phyloP scores from a whole-genome alignment of 2,113 vertebrate species.

The Corythoichthys intestinalis region DNA sequence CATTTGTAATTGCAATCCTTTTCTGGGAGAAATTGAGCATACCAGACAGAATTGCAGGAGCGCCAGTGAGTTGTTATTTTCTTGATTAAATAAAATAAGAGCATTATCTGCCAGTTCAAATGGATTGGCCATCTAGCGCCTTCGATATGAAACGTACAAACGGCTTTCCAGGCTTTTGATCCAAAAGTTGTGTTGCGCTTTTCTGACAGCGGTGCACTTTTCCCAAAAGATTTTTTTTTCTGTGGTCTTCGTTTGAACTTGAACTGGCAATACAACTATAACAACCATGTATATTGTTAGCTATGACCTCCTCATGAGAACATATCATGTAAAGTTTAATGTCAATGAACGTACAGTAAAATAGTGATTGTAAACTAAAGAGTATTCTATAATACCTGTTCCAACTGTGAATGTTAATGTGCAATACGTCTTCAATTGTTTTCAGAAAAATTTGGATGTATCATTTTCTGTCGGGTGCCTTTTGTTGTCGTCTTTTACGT shows the following conservation, averaged over 20 bases:
- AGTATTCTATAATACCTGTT: conserved; percentile 34
- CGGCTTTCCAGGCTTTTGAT: conserved; percentile 9
- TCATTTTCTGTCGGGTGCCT: conserved; percentile 44
- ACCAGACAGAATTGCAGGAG: no score
- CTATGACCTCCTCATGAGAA: conserved; percentile 45
- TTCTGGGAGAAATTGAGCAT: no score
- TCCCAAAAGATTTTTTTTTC: conserved; percentile 41
- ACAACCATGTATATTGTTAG: conserved; percentile 20
- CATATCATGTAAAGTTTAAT: conserved; percentile 39
- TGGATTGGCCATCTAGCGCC: no score
- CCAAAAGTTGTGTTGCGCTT: not conserved
- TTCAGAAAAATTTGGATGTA: not conserved
- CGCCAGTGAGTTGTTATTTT: no score
- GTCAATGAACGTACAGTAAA: conserved; percentile 49
- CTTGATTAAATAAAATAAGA: no score
- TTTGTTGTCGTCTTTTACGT: conserved; percentile 19
- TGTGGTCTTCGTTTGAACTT: conserved; percentile 49
- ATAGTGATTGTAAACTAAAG: conserved; percentile 47
- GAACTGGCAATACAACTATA: conserved; percentile 58
- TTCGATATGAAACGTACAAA: no score
- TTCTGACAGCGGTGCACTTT: conserved; percentile 44
- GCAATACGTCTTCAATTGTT: conserved; percentile 31
- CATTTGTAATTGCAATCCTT: no score
- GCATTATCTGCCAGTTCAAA: no score
- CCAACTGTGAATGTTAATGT: conserved; percentile 42